Percentiles rank a stretch among this genome's conserved stretches.
These are phyloP conservation scores for Apteryx mantelli DNA, from an alignment of 2,113 vertebrate species.

Conservation along the genomic window DNA sequence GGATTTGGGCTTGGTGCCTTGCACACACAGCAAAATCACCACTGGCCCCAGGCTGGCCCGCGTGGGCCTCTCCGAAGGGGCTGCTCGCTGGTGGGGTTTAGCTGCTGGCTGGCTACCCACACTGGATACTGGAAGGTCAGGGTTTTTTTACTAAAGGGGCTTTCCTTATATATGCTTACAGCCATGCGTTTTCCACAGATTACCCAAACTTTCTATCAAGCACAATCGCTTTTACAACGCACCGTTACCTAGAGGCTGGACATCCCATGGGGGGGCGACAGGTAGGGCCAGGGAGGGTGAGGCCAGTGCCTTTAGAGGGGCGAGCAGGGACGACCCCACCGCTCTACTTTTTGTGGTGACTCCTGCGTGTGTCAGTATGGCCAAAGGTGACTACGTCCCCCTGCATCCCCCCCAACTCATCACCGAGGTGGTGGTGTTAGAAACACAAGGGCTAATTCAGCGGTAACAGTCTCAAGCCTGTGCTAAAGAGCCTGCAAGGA, in stretches of 20 bases:
- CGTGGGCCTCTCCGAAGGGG: accelerated
- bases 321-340: not conserved
- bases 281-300: too few species aligned
- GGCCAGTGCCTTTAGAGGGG: not conserved
- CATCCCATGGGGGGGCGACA: not conserved
- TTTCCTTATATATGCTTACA: not conserved
- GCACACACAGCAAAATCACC: not conserved
- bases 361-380: not conserved
- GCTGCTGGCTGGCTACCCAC: not conserved
- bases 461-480: not conserved
- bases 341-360: not conserved
- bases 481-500: not conserved
- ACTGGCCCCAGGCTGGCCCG: not conserved
- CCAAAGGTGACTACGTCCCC: not conserved
- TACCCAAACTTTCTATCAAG: not conserved
- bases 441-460: not conserved
- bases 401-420: accelerated
- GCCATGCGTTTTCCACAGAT: not conserved
- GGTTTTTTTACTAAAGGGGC: not conserved
- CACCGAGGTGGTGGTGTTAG: not conserved
- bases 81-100: not conserved
- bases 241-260: not conserved
- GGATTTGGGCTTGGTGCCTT: not conserved
- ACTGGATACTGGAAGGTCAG: not conserved
- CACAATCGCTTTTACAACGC: not conserved